A percentile compares a stretch with the other conserved stretches of the same genome.
Evolutionary conservation across 1,140 invertebrate genomes (phyloP).

Genomic region (Psix sp.): DNA sequence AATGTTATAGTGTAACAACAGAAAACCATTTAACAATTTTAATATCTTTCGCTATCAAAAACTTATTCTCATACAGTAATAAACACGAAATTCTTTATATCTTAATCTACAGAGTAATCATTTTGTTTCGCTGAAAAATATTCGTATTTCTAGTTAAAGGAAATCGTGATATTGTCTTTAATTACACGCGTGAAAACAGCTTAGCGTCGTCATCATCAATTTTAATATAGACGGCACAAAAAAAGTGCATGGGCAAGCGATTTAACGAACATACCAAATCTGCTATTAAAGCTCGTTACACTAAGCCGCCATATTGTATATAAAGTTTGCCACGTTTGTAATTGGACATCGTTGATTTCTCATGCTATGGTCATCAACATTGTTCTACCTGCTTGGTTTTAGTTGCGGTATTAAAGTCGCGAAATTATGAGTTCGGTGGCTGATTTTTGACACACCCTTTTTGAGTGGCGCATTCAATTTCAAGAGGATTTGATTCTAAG

Average conservation of each 20-base stretch:
- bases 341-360: conserved; percentile 47
- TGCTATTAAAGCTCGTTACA: conserved; percentile 37
- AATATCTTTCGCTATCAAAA: too few species aligned
- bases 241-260: conserved; percentile 56
- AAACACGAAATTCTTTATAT: conserved; percentile 2
- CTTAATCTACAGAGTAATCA: too few species aligned
- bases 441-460: too few species aligned
- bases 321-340: conserved; percentile 42
- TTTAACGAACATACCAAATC: conserved; percentile 51
- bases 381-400: conserved; percentile 31
- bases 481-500: too few species aligned
- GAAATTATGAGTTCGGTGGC: too few species aligned
- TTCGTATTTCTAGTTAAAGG: too few species aligned
- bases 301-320: conserved; percentile 55
- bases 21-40: too few species aligned
- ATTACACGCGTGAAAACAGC: conserved; percentile 30
- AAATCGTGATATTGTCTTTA: conserved; percentile 34
- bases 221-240: conserved; percentile 43
- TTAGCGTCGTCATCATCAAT: conserved; percentile 38
- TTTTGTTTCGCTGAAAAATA: too few species aligned
- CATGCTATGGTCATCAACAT: conserved; percentile 44
- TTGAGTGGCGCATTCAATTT: too few species aligned
- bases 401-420: too few species aligned
- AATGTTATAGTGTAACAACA: too few species aligned
- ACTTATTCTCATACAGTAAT: too few species aligned